Evolutionary conservation across 2,888 invertebrate genomes (phyloP).

Genomic region (Lepas anatifera): DNA sequence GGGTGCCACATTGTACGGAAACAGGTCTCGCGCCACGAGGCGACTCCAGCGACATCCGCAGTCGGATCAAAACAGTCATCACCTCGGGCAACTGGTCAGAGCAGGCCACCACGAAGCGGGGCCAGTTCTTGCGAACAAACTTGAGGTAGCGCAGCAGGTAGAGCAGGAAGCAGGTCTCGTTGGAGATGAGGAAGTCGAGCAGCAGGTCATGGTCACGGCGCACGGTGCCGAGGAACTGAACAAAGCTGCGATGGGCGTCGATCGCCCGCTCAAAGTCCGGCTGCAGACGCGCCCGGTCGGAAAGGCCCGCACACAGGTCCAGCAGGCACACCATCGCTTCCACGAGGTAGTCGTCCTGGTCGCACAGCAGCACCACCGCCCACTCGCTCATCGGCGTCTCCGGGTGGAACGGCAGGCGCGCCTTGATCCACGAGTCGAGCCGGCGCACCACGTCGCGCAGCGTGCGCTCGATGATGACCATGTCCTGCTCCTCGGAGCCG

Average conservation of each 20-base stretch:
- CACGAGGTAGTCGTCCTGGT: constrained; percentile 80
- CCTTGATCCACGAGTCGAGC: constrained; percentile 67
- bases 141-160: constrained; percentile 73
- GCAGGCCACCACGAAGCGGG: constrained; percentile 65
- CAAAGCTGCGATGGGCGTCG: constrained; percentile 73
- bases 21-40: constrained; percentile 65
- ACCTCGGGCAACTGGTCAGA: constrained; percentile 57
- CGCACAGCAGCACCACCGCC: constrained; percentile 73
- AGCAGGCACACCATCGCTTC: constrained; percentile 85
- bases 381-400: constrained; percentile 78
- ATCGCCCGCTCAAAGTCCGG: constrained; percentile 51
- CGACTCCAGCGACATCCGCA: constrained; percentile 68
- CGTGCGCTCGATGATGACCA: constrained; percentile 74
- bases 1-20: constrained; percentile 82
- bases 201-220: constrained; percentile 67
- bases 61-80: constrained; percentile 66
- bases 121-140: constrained; percentile 70
- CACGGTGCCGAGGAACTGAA: constrained; percentile 71
- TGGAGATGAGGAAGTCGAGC: constrained; percentile 72
- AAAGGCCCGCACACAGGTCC: constrained; percentile 70
- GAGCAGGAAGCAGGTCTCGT: constrained; percentile 77
- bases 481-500: constrained; percentile 58
- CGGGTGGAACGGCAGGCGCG: constrained; percentile 69
- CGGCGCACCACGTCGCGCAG: constrained; percentile 62
- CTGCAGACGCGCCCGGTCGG: constrained; percentile 37